Evolutionary conservation across 2,888 invertebrate species (phyloP).

Genomic region (Mechanitis mazaeus): DNA sequence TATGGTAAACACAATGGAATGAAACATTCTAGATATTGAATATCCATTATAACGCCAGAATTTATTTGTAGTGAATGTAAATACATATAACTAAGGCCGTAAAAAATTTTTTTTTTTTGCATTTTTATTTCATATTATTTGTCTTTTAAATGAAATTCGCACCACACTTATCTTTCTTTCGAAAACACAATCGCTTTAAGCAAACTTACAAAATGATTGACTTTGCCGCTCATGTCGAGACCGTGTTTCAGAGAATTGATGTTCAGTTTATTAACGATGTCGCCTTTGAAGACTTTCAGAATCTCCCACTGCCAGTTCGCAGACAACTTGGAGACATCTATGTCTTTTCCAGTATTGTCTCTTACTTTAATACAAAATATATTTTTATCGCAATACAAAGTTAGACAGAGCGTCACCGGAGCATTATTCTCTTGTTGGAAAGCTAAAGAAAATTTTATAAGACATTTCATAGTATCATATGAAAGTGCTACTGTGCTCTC

Average conservation of each 20-base stretch:
- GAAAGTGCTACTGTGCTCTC: slow-evolving; percentile 33
- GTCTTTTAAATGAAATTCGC: not conserved
- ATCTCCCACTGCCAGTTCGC: slow-evolving; percentile 69
- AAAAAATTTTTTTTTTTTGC: no score
- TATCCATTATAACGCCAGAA: no score
- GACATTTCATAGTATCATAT: slow-evolving; percentile 35
- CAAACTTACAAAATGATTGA: slow-evolving; percentile 48
- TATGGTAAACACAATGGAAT: no score
- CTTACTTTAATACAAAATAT: slow-evolving; percentile 51
- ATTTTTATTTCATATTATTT: no score
- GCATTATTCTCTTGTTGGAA: slow-evolving; percentile 46
- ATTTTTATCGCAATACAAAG: slow-evolving; percentile 42
- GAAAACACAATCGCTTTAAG: slow-evolving; percentile 40
- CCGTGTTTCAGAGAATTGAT: slow-evolving; percentile 45
- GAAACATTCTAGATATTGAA: no score
- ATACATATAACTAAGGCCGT: no score
- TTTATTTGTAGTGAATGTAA: no score
- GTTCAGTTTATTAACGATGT: slow-evolving; percentile 44
- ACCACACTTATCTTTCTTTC: slow-evolving; percentile 2
- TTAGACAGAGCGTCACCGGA: slow-evolving; percentile 46
- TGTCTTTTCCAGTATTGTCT: slow-evolving; percentile 38
- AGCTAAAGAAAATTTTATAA: slow-evolving; percentile 57
- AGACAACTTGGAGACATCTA: slow-evolving; percentile 47
- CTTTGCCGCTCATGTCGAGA: slow-evolving; percentile 31
- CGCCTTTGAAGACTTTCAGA: slow-evolving; percentile 49